Conservation (phyloP, 2,888 invertebrate species). For the Agonopterix subpropinquella region DNA sequence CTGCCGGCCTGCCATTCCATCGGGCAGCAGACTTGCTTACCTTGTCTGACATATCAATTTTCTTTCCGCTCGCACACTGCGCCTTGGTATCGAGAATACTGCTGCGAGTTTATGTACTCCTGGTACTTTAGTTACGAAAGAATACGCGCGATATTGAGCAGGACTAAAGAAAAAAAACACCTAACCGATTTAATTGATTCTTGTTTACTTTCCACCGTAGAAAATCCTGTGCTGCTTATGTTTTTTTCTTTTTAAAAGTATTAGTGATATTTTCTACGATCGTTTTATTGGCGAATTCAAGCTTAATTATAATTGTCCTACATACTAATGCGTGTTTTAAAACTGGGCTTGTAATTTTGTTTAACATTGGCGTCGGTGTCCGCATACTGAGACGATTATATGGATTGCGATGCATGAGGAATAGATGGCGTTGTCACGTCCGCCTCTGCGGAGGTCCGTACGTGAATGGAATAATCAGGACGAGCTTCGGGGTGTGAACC, state of each 20-base stretch:
- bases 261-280: too few relatives aligned
- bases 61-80: constrained; percentile 51
- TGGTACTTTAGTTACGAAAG: constrained; percentile 69
- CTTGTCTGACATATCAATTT: constrained; percentile 64
- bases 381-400: constrained; percentile 19
- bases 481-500: constrained; percentile 30
- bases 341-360: too few relatives aligned
- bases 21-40: constrained; percentile 49
- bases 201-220: too few relatives aligned
- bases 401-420: constrained; percentile 26
- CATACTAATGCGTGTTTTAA: too few relatives aligned
- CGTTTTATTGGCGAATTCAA: too few relatives aligned
- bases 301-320: too few relatives aligned
- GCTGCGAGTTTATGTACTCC: constrained; percentile 51
- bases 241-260: too few relatives aligned
- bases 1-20: constrained; percentile 20
- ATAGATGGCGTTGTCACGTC: constrained; percentile 45
- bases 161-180: constrained; percentile 20
- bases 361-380: constrained; percentile 7
- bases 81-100: constrained; percentile 28
- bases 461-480: constrained; percentile 48
- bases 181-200: constrained; percentile 17
- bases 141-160: constrained; percentile 58
- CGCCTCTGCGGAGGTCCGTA: constrained; percentile 53
- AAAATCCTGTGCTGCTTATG: too few relatives aligned